Percentiles rank a stretch among this genome's conserved stretches.
phyloP scores from a whole-genome alignment of 2,797 vertebrate genomes.

The Gila robusta region DNA sequence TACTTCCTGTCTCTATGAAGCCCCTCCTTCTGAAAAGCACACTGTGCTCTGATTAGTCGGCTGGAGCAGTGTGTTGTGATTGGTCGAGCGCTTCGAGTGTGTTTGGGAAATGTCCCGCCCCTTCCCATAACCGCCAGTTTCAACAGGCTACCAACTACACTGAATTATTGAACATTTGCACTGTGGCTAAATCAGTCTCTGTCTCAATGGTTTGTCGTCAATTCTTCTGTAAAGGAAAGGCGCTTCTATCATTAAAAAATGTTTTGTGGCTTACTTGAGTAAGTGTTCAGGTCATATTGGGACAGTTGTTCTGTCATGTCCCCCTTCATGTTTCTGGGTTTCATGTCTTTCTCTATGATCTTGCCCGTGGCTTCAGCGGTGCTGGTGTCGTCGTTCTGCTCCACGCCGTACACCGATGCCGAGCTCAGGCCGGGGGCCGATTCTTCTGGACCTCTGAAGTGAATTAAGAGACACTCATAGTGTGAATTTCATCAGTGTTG shows the following conservation, averaged over 20 bases:
- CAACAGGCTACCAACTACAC: background rate
- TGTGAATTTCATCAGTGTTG: background rate
- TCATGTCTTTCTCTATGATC: conserved; percentile 87
- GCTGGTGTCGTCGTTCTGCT: conserved; percentile 81
- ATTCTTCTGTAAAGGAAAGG: background rate
- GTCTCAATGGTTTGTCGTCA: background rate
- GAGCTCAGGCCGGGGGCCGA: conserved; percentile 71
- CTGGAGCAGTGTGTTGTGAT: too few species aligned
- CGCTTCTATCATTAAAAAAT: background rate
- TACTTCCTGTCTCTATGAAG: too few species aligned
- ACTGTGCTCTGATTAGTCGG: too few species aligned
- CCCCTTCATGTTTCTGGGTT: conserved; percentile 77
- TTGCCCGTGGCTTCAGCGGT: conserved; percentile 77
- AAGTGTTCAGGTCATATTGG: conserved; percentile 90
- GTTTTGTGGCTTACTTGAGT: conserved; percentile 83
- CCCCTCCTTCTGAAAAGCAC: too few species aligned
- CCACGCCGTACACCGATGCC: conserved; percentile 81
- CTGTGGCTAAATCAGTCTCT: background rate
- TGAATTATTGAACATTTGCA: background rate
- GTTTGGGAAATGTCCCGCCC: too few species aligned
- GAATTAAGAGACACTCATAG: background rate
- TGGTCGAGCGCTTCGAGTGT: too few species aligned
- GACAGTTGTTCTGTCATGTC: conserved; percentile 86
- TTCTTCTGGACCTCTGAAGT: conserved; percentile 86
- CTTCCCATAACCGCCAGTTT: too few species aligned